Percentiles rank a stretch among this genome's conserved stretches.
phyloP scores from a whole-genome alignment of 2,113 vertebrate genomes.

The Cettia cetti region DNA sequence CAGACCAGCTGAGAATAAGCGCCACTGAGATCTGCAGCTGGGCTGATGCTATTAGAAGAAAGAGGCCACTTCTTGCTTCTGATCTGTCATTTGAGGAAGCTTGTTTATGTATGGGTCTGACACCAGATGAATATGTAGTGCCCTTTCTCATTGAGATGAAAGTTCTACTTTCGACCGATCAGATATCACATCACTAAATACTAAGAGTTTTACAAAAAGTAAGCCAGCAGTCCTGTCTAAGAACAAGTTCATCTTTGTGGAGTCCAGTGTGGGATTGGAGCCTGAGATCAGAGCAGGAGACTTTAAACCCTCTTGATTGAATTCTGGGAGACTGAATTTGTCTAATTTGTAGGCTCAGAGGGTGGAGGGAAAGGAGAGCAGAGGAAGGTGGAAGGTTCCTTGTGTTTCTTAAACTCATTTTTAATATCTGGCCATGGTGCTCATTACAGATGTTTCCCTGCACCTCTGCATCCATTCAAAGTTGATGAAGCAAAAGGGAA shows the following conservation, averaged over 20 bases:
- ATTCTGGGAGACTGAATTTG: background rate
- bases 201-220: background rate
- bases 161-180: background rate
- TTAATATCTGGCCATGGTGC: background rate
- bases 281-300: background rate
- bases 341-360: background rate
- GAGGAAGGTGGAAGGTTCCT: background rate
- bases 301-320: background rate
- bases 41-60: conserved; percentile 46
- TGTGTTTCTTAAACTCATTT: background rate
- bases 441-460: background rate
- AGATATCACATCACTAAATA: conserved; percentile 29
- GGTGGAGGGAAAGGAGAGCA: background rate
- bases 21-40: conserved; percentile 52
- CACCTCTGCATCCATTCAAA: background rate
- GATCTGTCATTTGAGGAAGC: conserved; percentile 35
- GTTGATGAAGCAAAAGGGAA: background rate
- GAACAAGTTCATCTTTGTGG: conserved; percentile 15
- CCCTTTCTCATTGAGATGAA: conserved; percentile 49
- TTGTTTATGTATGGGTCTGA: conserved; percentile 49
- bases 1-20: conserved; percentile 62
- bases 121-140: conserved; percentile 38
- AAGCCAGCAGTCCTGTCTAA: background rate
- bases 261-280: fast-evolving
- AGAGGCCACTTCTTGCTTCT: conserved; percentile 39